A percentile compares a stretch with the other conserved stretches of the same genome.
Evolutionary conservation across 2,113 vertebrate genomes (phyloP).

Genomic region (Myiozetetes cayanensis): DNA sequence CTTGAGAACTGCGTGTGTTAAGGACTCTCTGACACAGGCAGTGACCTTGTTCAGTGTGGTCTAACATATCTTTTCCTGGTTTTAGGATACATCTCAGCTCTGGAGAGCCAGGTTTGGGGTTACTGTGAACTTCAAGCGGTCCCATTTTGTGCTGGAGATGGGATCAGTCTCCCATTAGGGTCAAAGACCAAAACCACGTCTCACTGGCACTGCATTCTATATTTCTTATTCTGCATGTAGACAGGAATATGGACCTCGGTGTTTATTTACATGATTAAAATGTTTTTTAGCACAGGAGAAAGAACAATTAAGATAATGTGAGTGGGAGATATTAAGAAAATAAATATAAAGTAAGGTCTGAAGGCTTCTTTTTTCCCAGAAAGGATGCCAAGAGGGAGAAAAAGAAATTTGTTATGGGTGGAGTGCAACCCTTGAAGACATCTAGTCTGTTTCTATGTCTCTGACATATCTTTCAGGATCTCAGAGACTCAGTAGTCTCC

Average conservation of each 20-base stretch:
- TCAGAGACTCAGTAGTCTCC: not conserved
- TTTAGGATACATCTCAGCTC: not conserved
- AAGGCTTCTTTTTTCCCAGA: not conserved
- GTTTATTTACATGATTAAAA: not conserved
- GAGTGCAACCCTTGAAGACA: not conserved
- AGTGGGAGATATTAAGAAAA: not conserved
- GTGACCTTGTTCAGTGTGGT: fast-evolving
- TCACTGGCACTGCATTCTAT: not conserved
- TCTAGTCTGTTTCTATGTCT: not conserved
- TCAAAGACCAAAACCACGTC: not conserved
- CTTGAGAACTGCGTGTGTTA: not conserved
- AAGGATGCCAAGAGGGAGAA: not conserved
- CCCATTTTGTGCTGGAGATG: not conserved
- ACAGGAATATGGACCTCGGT: not conserved
- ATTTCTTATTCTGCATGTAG: not conserved
- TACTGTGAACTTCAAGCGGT: not conserved
- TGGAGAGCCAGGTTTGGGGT: not conserved
- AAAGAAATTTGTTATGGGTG: not conserved
- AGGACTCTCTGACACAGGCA: not conserved
- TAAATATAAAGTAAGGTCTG: not conserved
- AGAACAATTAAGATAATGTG: not conserved
- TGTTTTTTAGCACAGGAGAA: not conserved
- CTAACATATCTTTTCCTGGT: not conserved
- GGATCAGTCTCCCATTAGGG: not conserved
- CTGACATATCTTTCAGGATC: not conserved